Base-by-base conservation (phyloP, 2,113 vertebrate species). In the Nesogale talazaci region DNA sequence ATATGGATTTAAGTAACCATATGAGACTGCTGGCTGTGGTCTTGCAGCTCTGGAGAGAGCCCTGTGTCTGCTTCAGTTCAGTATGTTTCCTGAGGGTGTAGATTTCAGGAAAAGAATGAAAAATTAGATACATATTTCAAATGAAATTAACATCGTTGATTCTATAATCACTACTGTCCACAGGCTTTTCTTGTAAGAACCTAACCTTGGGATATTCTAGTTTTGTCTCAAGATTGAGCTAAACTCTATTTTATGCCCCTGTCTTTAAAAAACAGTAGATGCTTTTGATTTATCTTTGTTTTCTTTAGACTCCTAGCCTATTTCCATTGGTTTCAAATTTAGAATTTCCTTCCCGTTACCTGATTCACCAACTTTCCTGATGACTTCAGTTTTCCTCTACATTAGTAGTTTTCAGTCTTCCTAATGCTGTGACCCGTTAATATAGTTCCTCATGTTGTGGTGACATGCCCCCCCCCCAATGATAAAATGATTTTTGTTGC, bases 21-120 rank as follows among this genome's bases (percentile, higher is more conserved):
- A 25, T 16, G 3, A 19, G 31, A 34, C 1, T 3, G 40, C 2
- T 1, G 15, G n/a, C n/a, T n/a, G n/a, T n/a, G n/a, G n/a, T n/a
- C n/a, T n/a, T n/a, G n/a, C n/a, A n/a, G n/a, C n/a, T 76, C 2
- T 12, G 27, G 3, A 25, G 9, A 6, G n/a, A 5, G 27, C 25
- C 0, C 34, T 4, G 0, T 19, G 69, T 61, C 59, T 34, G 34
- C 34, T 56, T 83, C 2, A 6, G 16, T 17, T 29, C 23, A 1
- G 0, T 2, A 20, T 25, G 59, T 61, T 3, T 8, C 9, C 27
- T 57, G 1, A 63, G 59, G 25, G 27, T 52, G 0, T 17, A 67
- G 81, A 70, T 25, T 27, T 75, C 46, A 78, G 40, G 25, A 17
- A 52, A 52, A 2, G 74, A 52, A 52, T 52, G 46, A 52, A 52